Conservation (phyloP, 2,888 invertebrate genomes). For the Oxytorus armatus region DNA sequence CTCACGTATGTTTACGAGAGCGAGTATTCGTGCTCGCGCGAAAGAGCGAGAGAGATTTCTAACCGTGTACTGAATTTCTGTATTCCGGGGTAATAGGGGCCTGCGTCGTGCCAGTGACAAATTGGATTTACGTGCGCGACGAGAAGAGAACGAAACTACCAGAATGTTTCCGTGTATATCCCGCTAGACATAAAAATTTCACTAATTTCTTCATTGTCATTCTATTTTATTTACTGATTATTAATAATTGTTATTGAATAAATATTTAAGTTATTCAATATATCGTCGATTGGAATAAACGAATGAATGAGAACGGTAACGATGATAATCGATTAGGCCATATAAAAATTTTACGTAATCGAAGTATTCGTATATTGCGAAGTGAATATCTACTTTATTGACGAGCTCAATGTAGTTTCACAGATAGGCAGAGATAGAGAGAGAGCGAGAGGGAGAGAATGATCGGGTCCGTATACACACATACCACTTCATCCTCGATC, state of each 20-base stretch:
- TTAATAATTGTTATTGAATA: too few species aligned
- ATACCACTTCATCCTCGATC: constrained; percentile 34
- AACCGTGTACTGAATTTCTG: too few species aligned
- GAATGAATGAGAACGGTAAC: neutral
- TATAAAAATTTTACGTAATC: constrained; percentile 15
- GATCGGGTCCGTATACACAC: constrained; percentile 1
- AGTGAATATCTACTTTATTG: constrained; percentile 43
- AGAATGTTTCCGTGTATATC: too few species aligned
- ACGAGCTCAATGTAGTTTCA: constrained; percentile 29
- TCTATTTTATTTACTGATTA: too few species aligned
- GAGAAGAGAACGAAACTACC: too few species aligned
- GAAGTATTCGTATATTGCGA: constrained; percentile 14
- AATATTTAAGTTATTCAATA: too few species aligned
- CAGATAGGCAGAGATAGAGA: constrained; percentile 6
- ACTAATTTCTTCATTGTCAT: too few species aligned
- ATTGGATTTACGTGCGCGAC: too few species aligned
- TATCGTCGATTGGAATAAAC: neutral
- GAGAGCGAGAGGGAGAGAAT: constrained; percentile 1
- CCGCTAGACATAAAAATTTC: too few species aligned
- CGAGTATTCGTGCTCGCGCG: neutral
- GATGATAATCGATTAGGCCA: constrained; percentile 32
- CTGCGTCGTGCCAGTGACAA: too few species aligned
- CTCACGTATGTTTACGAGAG: neutral
- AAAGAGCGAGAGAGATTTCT: too few species aligned
- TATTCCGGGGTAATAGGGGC: too few species aligned